Percentiles rank a stretch among this genome's conserved stretches.
phyloP scores from a whole-genome alignment of 2,113 vertebrate genomes.

The Echinops telfairi region DNA sequence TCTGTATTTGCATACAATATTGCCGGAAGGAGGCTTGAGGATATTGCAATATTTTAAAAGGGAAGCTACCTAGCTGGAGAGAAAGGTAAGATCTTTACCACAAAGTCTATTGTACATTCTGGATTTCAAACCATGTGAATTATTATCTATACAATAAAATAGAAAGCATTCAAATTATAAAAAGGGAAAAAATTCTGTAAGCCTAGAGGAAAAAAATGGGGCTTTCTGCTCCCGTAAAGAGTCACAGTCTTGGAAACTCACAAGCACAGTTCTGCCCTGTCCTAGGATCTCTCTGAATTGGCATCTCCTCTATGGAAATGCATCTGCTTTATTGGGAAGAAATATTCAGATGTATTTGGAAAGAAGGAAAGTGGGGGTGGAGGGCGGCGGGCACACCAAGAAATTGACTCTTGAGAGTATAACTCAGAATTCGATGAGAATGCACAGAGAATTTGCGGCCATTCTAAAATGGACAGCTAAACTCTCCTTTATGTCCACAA shows the following conservation, averaged over 20 bases:
- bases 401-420: neutral
- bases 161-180: slow-evolving; percentile 22
- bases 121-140: neutral
- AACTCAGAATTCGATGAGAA: neutral
- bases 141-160: slow-evolving; percentile 10
- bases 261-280: too few species aligned
- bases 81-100: slow-evolving; percentile 12
- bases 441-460: neutral
- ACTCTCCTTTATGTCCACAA: neutral
- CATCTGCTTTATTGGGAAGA: neutral
- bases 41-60: neutral
- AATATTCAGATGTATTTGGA: slow-evolving; percentile 31
- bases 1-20: neutral
- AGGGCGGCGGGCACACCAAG: neutral
- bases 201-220: neutral
- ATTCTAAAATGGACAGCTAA: neutral
- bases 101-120: neutral
- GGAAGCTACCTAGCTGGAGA: neutral
- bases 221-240: too few species aligned
- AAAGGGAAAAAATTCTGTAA: neutral
- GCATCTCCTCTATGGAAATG: too few species aligned
- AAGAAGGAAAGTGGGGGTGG: neutral
- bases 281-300: too few species aligned
- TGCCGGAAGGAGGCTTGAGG: neutral
- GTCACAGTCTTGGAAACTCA: too few species aligned